A percentile compares a stretch with the other conserved stretches of the same genome.
Conservation (phyloP, 2,888 invertebrate genomes). For the Ischnus inquisitorius region DNA sequence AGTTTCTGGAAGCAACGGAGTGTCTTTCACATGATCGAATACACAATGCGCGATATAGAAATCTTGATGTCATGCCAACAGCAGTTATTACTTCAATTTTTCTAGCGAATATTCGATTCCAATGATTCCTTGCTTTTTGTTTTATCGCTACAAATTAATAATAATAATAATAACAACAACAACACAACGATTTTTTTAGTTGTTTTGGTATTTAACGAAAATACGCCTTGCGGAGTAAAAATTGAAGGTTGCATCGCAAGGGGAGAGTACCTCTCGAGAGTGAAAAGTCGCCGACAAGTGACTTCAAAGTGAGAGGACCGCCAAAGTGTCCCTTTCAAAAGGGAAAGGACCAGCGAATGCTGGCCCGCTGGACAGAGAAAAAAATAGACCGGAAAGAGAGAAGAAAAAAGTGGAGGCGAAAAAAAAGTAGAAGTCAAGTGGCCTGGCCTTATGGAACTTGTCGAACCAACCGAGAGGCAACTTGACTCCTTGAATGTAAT, state of each 20-base stretch:
- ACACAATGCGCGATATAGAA: neutral
- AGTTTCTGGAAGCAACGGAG: constrained; percentile 58
- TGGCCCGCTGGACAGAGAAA: constrained; percentile 55
- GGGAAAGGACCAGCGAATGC: constrained; percentile 49
- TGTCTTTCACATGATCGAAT: constrained; percentile 45
- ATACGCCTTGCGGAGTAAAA: neutral
- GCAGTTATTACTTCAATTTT: neutral
- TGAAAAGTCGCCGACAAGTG: constrained; percentile 68
- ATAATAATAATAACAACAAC: neutral
- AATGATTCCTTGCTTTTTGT: neutral
- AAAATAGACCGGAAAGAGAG: constrained; percentile 34
- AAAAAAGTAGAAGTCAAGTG: constrained; percentile 63
- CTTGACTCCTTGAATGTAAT: constrained; percentile 21
- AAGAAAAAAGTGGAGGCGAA: constrained; percentile 27
- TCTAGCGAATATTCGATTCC: neutral
- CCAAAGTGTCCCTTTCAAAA: constrained; percentile 37
- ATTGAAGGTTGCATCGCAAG: constrained; percentile 17
- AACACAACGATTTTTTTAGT: neutral
- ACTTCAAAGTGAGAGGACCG: constrained; percentile 71
- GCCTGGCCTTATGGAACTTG: constrained; percentile 72
- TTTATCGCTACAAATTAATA: neutral
- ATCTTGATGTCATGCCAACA: constrained; percentile 19
- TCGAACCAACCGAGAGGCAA: constrained; percentile 56
- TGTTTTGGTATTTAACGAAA: neutral
- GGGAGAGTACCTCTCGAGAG: constrained; percentile 39